A percentile compares a stretch with the other conserved stretches of the same genome.
These are phyloP conservation scores for Marronus borbonicus DNA, from an alignment of 2,888 invertebrate species.

Conservation along the genomic window DNA sequence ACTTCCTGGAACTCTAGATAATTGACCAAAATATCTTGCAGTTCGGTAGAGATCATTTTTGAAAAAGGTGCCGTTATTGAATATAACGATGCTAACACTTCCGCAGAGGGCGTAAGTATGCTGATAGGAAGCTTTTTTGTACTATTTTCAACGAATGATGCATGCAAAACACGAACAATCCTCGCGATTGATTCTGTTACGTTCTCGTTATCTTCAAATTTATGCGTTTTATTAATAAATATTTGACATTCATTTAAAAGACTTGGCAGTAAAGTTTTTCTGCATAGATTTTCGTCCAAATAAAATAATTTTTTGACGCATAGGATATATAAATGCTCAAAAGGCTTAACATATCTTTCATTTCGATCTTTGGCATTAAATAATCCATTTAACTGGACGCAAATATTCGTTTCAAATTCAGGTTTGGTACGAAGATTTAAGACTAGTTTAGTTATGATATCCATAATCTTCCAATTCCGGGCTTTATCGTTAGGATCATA, in stretches of 20 bases:
- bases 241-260: constrained; percentile 59
- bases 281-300: constrained; percentile 70
- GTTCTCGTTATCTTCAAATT: constrained; percentile 63
- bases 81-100: constrained; percentile 70
- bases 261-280: constrained; percentile 66
- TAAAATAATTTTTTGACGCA: constrained; percentile 74
- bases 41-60: constrained; percentile 61
- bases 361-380: constrained; percentile 68
- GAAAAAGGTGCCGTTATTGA: constrained; percentile 64
- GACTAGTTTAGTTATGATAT: constrained; percentile 78
- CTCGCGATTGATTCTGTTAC: constrained; percentile 61
- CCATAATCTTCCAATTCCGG: constrained; percentile 79
- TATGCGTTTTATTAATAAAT: constrained; percentile 59
- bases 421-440: constrained; percentile 73
- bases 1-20: constrained; percentile 57
- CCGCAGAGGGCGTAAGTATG: constrained; percentile 69
- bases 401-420: constrained; percentile 74
- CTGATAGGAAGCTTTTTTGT: constrained; percentile 64
- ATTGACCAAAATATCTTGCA: constrained; percentile 60
- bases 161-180: constrained; percentile 60
- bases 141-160: constrained; percentile 60
- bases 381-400: constrained; percentile 72
- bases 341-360: constrained; percentile 67
- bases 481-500: constrained; percentile 69
- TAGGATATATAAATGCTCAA: constrained; percentile 70